Evolutionary conservation across 2,797 vertebrate genomes (phyloP).

Genomic region (Caiman crocodilus): DNA sequence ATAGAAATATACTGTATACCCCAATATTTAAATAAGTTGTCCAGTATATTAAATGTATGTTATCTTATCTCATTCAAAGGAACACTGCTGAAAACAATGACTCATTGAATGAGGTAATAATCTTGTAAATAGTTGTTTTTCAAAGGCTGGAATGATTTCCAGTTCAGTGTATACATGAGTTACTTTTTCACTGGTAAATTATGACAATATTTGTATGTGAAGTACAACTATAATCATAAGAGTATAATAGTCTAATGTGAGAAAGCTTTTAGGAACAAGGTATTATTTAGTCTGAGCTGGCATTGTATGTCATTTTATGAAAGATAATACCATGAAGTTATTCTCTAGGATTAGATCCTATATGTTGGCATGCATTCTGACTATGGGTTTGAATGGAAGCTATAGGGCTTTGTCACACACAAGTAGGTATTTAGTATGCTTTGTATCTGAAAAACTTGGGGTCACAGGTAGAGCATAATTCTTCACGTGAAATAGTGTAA

Average conservation of each 20-base stretch:
- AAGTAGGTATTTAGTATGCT: background rate
- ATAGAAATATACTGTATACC: background rate
- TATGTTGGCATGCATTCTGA: background rate
- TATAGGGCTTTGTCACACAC: background rate
- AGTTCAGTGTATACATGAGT: slow-evolving; percentile 32
- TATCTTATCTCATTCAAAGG: background rate
- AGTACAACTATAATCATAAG: slow-evolving; percentile 50
- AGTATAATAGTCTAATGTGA: slow-evolving; percentile 27
- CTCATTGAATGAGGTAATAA: slow-evolving; percentile 39
- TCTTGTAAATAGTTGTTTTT: slow-evolving; percentile 34
- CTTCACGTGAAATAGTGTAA: background rate
- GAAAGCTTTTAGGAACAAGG: slow-evolving; percentile 62
- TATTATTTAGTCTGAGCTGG: slow-evolving; percentile 37
- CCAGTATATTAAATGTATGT: background rate
- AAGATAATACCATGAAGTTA: background rate
- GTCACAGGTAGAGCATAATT: background rate
- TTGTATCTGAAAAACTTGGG: background rate
- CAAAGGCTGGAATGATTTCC: slow-evolving; percentile 29
- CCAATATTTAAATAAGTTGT: background rate
- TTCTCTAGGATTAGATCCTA: background rate
- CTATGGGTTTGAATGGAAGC: background rate
- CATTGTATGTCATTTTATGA: fast-evolving
- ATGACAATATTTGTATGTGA: slow-evolving; percentile 50
- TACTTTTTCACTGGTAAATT: slow-evolving; percentile 32
- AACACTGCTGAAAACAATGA: slow-evolving; percentile 13